phyloP scores from a whole-genome alignment of 2,797 vertebrate genomes.

The Microchirus variegatus region DNA sequence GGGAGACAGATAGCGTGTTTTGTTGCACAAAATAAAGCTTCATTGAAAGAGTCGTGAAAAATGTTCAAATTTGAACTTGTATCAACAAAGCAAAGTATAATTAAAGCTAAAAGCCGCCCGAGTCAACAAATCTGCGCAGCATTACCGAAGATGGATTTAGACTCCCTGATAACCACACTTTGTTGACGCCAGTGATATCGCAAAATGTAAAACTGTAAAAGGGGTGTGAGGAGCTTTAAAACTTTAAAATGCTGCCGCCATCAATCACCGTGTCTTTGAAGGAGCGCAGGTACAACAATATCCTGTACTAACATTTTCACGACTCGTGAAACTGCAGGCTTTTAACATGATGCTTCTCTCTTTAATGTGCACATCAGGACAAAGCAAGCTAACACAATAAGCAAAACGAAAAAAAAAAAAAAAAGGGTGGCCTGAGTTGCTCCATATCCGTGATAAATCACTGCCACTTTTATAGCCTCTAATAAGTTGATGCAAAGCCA shows the following conservation, averaged over 20 bases:
- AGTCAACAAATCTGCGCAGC: too few relatives aligned
- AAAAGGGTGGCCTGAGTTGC: constrained; percentile 77
- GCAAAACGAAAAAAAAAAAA: constrained; percentile 73
- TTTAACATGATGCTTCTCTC: constrained; percentile 74
- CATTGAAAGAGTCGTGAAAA: constrained; percentile 17
- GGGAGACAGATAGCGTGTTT: constrained; percentile 11
- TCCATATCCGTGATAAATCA: constrained; percentile 82
- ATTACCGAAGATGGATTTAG: constrained; percentile 50
- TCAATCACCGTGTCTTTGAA: constrained; percentile 61
- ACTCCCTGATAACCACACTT: constrained; percentile 35
- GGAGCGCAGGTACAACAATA: constrained; percentile 57
- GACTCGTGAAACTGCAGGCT: constrained; percentile 77
- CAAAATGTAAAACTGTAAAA: constrained; percentile 73
- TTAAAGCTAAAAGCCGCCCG: constrained; percentile 44
- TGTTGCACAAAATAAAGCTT: background rate
- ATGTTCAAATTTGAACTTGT: constrained; percentile 2
- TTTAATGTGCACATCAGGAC: constrained; percentile 81
- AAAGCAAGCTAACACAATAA: constrained; percentile 74
- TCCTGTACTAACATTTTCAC: constrained; percentile 63
- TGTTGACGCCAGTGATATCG: constrained; percentile 42
- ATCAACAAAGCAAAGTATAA: constrained; percentile 11
- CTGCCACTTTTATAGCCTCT: constrained; percentile 84
- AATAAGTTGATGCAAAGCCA: constrained; percentile 90
- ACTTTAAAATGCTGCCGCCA: constrained; percentile 66
- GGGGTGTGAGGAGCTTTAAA: constrained; percentile 73